These are phyloP conservation scores for Lepidochitona cinerea DNA, from an alignment of 2,888 invertebrate genomes.

Conservation along the genomic window DNA sequence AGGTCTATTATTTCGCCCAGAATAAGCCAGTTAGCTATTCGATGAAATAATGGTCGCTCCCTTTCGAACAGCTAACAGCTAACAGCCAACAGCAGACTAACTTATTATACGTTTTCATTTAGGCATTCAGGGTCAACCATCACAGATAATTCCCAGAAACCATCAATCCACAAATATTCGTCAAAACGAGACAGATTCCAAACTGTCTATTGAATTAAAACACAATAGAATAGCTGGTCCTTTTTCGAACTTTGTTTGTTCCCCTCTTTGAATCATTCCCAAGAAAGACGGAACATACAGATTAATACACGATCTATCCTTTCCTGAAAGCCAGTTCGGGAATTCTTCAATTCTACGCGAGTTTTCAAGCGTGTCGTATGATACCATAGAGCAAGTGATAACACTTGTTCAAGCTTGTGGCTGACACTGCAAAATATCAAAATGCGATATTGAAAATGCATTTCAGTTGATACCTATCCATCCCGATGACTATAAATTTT, in stretches of 20 bases:
- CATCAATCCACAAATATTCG: neutral
- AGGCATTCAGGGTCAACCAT: neutral
- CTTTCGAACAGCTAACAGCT: too few species aligned
- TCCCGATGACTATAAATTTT: conserved; percentile 12
- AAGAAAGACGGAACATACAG: neutral
- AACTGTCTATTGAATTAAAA: neutral
- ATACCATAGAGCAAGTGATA: conserved; percentile 20
- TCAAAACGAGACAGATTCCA: neutral
- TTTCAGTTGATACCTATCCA: conserved; percentile 28
- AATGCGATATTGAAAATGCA: conserved; percentile 25
- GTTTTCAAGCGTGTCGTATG: conserved; percentile 15
- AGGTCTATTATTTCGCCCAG: too few species aligned
- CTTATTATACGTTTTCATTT: neutral
- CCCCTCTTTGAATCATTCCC: neutral
- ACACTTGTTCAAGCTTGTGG: conserved; percentile 15
- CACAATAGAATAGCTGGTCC: neutral
- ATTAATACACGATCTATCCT: neutral
- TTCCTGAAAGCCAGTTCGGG: neutral
- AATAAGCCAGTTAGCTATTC: too few species aligned
- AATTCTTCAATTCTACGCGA: neutral
- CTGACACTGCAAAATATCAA: conserved; percentile 15
- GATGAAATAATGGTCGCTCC: too few species aligned
- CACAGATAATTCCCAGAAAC: neutral
- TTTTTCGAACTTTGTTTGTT: neutral
- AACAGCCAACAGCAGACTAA: neutral